These are phyloP conservation scores for Polypterus senegalus DNA, from an alignment of 2,113 vertebrate genomes.

Conservation along the genomic window DNA sequence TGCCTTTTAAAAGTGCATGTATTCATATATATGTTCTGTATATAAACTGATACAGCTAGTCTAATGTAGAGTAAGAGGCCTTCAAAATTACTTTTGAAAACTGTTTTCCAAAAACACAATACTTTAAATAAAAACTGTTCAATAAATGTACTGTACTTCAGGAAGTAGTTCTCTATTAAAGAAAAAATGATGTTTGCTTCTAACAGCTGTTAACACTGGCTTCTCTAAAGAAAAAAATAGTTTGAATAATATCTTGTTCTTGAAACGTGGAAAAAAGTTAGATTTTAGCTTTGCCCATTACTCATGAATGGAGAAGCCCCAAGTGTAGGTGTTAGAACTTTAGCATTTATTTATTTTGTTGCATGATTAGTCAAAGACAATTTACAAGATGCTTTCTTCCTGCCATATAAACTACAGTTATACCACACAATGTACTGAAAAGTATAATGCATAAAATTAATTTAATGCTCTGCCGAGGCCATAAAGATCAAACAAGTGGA, in stretches of 20 bases:
- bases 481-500: conserved; percentile 93
- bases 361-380: conserved; percentile 36
- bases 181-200: too few relatives aligned
- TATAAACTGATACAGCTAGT: too few relatives aligned
- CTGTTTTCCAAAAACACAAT: conserved; percentile 28
- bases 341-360: conserved; percentile 11
- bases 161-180: too few relatives aligned
- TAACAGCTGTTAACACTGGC: too few relatives aligned
- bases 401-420: conserved; percentile 4
- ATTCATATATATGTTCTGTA: too few relatives aligned
- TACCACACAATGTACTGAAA: conserved; percentile 29
- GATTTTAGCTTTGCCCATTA: conserved; percentile 25
- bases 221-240: too few relatives aligned
- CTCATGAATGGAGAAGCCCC: conserved; percentile 9
- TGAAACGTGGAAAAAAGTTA: conserved; percentile 21
- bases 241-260: too few relatives aligned
- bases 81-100: conserved; percentile 17
- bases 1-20: too few relatives aligned
- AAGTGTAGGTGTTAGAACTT: conserved; percentile 27
- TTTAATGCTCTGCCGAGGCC: conserved; percentile 80
- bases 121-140: conserved; percentile 27
- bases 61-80: too few relatives aligned
- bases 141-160: not conserved
- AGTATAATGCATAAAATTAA: conserved; percentile 76
- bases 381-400: conserved; percentile 15